phyloP scores from a whole-genome alignment of 2,888 invertebrate species.

The Ormyrus pomaceus region DNA sequence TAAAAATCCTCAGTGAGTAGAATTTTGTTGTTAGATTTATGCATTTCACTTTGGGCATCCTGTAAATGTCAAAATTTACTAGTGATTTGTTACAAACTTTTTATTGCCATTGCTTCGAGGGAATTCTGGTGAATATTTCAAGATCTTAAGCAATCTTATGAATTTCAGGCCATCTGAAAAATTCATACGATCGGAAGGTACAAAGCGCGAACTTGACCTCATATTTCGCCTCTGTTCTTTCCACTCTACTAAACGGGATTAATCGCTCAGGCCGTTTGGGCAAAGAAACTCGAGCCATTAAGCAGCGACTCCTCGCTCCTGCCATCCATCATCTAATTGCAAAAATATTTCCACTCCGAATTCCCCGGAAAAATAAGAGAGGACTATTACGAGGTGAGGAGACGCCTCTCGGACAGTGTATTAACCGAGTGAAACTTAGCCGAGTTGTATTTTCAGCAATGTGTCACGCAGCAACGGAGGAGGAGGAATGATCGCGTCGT shows the following conservation, averaged over 20 bases:
- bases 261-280: not conserved
- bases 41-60: too few species aligned
- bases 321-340: not conserved
- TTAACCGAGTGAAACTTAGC: not conserved
- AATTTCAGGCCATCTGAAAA: too few species aligned
- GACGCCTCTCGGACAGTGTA: not conserved
- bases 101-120: too few species aligned
- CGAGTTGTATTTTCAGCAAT: constrained; percentile 39
- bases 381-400: constrained; percentile 4
- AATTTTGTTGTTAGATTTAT: too few species aligned
- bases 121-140: too few species aligned
- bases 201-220: not conserved
- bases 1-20: too few species aligned
- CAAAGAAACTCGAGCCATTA: too few species aligned
- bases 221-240: not conserved
- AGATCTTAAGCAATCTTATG: too few species aligned
- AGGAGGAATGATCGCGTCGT: constrained; percentile 17
- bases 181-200: not conserved
- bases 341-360: constrained; percentile 5
- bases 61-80: too few species aligned
- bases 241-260: constrained; percentile 5
- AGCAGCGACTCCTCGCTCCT: too few species aligned
- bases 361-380: constrained; percentile 1
- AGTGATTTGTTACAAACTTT: too few species aligned
- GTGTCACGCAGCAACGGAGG: constrained; percentile 10